Evolutionary conservation across 2,113 vertebrate genomes (phyloP).

Genomic region (Callorhinus ursinus): DNA sequence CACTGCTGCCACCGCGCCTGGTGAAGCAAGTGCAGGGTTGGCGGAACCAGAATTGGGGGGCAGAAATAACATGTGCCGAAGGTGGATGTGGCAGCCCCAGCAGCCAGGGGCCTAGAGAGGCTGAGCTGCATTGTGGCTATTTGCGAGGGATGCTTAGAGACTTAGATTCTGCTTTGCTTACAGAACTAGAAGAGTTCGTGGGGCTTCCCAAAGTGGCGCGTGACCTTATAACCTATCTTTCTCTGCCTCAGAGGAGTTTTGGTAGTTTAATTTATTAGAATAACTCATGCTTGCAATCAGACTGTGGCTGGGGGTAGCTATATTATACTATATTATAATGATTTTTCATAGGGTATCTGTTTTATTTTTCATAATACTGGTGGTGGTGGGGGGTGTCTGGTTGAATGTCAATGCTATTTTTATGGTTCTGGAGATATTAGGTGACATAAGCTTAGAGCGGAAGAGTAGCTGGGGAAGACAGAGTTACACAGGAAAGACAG

Average conservation of each 20-base stretch:
- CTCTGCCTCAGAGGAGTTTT: background rate
- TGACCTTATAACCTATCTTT: background rate
- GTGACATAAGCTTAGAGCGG: background rate
- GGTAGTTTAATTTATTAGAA: background rate
- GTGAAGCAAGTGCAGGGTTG: background rate
- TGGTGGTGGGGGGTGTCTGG: background rate
- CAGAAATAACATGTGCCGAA: background rate
- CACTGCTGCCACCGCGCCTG: background rate
- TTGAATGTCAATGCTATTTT: slow-evolving; percentile 9
- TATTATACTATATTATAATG: no score
- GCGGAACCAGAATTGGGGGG: background rate
- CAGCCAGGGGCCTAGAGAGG: background rate
- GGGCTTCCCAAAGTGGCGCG: background rate
- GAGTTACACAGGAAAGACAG: background rate
- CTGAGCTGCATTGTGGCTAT: background rate
- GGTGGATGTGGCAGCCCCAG: background rate
- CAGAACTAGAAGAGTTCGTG: background rate
- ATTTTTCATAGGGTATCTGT: background rate
- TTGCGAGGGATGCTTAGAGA: background rate
- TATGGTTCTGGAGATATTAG: background rate
- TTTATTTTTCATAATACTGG: background rate
- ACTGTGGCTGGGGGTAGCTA: background rate
- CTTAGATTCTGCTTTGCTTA: background rate
- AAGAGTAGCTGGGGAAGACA: background rate
- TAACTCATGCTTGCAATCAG: background rate